These are phyloP conservation scores for Pollenia griseotomentosa DNA, from an alignment of 2,888 invertebrate genomes.

Conservation along the genomic window DNA sequence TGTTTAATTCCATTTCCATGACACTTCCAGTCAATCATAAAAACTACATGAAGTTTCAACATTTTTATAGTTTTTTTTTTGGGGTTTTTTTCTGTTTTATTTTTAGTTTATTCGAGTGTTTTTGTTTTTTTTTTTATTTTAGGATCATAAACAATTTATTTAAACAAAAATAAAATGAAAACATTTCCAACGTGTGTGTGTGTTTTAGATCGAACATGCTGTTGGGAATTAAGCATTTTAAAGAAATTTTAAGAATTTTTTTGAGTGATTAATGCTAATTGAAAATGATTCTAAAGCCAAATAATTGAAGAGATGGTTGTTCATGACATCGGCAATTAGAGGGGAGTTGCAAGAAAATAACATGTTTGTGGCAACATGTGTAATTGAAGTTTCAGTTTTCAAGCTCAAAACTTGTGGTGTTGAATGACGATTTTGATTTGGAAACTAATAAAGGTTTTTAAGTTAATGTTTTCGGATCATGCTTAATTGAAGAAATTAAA, in stretches of 20 bases:
- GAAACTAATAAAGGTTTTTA: background rate
- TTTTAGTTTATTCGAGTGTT: conserved; percentile 17
- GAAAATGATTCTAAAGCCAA: conserved; percentile 55
- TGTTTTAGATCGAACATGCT: conserved; percentile 7
- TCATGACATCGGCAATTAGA: conserved; percentile 68
- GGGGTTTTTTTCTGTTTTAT: background rate
- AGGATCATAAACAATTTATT: conserved; percentile 64
- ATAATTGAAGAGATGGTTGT: conserved; percentile 24
- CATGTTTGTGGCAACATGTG: conserved; percentile 28
- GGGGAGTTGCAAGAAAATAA: conserved; percentile 17
- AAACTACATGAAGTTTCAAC: conserved; percentile 54
- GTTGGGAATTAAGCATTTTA: conserved; percentile 33
- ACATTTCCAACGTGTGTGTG: conserved; percentile 18
- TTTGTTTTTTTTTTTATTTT: conserved; percentile 31
- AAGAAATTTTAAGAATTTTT: conserved; percentile 46
- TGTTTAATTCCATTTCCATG: conserved; percentile 54
- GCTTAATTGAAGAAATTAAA: background rate
- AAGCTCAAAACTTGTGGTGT: background rate
- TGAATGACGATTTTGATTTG: conserved; percentile 20
- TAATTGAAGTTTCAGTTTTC: background rate
- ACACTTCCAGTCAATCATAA: conserved; percentile 69
- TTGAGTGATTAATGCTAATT: conserved; percentile 73
- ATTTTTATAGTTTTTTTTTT: conserved; percentile 37
- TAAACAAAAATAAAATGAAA: conserved; percentile 54
- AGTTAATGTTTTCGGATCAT: too few species aligned